Percentiles rank a stretch among this genome's conserved stretches.
phyloP scores from a whole-genome alignment of 2,888 invertebrate species.

The Ypsolopha sequella region DNA sequence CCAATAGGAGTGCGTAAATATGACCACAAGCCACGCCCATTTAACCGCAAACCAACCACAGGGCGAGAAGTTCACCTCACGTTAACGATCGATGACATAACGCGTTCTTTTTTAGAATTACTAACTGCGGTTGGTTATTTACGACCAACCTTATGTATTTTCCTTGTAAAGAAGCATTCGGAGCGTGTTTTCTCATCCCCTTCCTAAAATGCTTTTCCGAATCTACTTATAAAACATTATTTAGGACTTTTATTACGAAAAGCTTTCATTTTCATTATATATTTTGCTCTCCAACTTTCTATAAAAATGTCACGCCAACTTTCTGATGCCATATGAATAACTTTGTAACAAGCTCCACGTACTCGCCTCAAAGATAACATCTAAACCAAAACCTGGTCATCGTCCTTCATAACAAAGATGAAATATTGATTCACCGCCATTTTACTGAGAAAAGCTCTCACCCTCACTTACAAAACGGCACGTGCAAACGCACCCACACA shows the following conservation, averaged over 20 bases:
- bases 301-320: too few relatives aligned
- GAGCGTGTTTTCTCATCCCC: neutral
- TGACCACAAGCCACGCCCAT: constrained; percentile 74
- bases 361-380: too few relatives aligned
- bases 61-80: constrained; percentile 59
- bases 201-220: too few relatives aligned
- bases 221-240: too few relatives aligned
- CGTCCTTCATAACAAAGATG: constrained; percentile 36
- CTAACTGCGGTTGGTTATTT: constrained; percentile 27
- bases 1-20: constrained; percentile 72
- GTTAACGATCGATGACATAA: constrained; percentile 50
- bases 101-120: constrained; percentile 42
- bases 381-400: constrained; percentile 3
- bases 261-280: too few relatives aligned
- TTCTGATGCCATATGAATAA: too few relatives aligned
- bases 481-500: constrained; percentile 60
- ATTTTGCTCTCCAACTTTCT: too few relatives aligned
- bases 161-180: neutral
- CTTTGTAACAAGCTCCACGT: too few relatives aligned
- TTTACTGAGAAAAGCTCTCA: constrained; percentile 38
- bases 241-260: too few relatives aligned
- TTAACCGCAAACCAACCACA: constrained; percentile 76
- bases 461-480: constrained; percentile 41
- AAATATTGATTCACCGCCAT: constrained; percentile 62
- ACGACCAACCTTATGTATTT: constrained; percentile 19